These are phyloP conservation scores for Toxotes jaculatrix DNA, from an alignment of 2,113 vertebrate species.

Conservation along the genomic window DNA sequence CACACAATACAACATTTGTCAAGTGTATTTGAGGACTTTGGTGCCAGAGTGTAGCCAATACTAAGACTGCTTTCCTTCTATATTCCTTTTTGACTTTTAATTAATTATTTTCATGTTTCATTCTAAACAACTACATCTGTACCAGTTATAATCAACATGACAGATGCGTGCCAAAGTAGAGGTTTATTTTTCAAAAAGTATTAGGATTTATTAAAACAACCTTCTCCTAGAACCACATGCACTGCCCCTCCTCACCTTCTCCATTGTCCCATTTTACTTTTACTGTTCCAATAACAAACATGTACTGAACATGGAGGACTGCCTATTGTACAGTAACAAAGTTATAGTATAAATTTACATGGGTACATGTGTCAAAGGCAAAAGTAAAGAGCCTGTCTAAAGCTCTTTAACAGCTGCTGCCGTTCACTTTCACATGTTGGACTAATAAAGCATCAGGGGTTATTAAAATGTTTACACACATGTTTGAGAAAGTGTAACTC, in stretches of 20 bases:
- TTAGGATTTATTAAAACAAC: not conserved
- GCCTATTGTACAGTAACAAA: constrained; percentile 17
- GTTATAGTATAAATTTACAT: constrained; percentile 36
- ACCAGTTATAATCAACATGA: no score
- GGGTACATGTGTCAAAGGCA: constrained; percentile 67
- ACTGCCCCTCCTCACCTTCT: not conserved
- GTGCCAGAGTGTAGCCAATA: not conserved
- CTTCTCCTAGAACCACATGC: not conserved
- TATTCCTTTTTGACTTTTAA: no score
- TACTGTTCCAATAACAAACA: constrained; percentile 25
- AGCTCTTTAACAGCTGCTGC: constrained; percentile 65
- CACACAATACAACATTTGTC: not conserved
- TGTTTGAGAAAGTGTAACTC: constrained; percentile 60
- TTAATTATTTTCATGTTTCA: no score
- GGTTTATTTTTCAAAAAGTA: not conserved
- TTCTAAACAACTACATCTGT: not conserved
- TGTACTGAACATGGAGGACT: not conserved
- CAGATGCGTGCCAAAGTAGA: not conserved
- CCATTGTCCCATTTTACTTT: constrained; percentile 16
- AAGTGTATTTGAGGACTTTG: not conserved
- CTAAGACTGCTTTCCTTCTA: not conserved
- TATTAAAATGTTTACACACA: constrained; percentile 74
- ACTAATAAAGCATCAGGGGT: constrained; percentile 73
- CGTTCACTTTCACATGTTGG: constrained; percentile 65
- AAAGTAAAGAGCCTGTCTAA: constrained; percentile 71